These are phyloP conservation scores for Hirundo rustica DNA, from an alignment of 2,797 vertebrate species.

Conservation along the genomic window DNA sequence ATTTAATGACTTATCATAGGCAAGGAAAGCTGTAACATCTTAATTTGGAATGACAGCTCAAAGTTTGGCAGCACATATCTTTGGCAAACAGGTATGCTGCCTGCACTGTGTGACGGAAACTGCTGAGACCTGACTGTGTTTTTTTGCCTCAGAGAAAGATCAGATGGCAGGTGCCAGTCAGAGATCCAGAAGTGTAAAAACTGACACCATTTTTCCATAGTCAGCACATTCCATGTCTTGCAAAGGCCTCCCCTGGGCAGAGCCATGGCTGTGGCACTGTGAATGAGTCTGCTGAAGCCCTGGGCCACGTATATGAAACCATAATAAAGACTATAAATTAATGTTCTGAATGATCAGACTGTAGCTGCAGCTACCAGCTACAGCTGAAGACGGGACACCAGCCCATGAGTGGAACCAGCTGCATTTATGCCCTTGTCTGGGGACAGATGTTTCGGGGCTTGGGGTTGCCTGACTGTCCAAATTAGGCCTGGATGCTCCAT, in stretches of 20 bases:
- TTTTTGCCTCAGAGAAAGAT: neutral
- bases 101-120: neutral
- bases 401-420: neutral
- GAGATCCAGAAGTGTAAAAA: rapidly evolving
- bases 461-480: neutral
- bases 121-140: neutral
- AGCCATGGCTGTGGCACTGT: neutral
- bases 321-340: neutral
- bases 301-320: rapidly evolving
- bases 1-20: slow-evolving; percentile 40
- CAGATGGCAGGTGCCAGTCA: neutral
- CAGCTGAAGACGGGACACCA: neutral
- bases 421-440: neutral
- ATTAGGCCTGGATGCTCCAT: neutral
- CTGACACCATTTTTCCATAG: neutral
- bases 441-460: neutral
- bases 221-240: neutral
- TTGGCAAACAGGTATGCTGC: slow-evolving; percentile 28
- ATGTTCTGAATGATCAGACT: neutral
- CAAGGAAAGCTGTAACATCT: slow-evolving; percentile 33
- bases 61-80: neutral
- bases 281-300: neutral
- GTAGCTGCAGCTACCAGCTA: neutral
- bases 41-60: slow-evolving; percentile 8
- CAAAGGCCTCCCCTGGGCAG: neutral